Conservation (phyloP, 2,113 vertebrate genomes). For the Emydura subglobosa region DNA sequence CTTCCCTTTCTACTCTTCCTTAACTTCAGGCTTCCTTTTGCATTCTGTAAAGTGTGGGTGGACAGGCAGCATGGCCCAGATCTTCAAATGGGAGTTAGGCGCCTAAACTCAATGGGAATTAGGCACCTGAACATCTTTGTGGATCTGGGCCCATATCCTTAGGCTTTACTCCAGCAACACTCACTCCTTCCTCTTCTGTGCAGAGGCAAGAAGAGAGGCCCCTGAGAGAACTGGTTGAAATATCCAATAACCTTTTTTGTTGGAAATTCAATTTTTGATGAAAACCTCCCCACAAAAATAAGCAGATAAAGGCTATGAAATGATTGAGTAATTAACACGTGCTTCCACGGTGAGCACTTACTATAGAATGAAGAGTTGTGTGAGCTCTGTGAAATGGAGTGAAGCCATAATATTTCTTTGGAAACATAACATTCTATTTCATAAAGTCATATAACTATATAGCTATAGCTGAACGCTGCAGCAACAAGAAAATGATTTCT, state of each 20-base stretch:
- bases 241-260: background rate
- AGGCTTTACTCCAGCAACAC: background rate
- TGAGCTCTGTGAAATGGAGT: slow-evolving; percentile 45
- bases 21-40: background rate
- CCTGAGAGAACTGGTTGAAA: background rate
- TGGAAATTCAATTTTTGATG: background rate
- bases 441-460: slow-evolving; percentile 37
- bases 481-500: slow-evolving; percentile 22
- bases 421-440: slow-evolving; percentile 59
- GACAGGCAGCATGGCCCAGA: background rate
- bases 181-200: too few relatives aligned
- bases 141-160: background rate
- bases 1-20: background rate
- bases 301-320: background rate
- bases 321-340: background rate
- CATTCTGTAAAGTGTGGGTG: background rate
- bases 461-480: slow-evolving; percentile 47
- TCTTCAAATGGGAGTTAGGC: background rate
- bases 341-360: slow-evolving; percentile 37
- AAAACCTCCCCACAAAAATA: background rate
- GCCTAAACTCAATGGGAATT: background rate
- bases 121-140: background rate
- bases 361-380: slow-evolving; percentile 53
- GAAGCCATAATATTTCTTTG: slow-evolving; percentile 55
- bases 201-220: background rate